Conservation (phyloP, 2,113 vertebrate genomes). For the Rhinogobius similis region DNA sequence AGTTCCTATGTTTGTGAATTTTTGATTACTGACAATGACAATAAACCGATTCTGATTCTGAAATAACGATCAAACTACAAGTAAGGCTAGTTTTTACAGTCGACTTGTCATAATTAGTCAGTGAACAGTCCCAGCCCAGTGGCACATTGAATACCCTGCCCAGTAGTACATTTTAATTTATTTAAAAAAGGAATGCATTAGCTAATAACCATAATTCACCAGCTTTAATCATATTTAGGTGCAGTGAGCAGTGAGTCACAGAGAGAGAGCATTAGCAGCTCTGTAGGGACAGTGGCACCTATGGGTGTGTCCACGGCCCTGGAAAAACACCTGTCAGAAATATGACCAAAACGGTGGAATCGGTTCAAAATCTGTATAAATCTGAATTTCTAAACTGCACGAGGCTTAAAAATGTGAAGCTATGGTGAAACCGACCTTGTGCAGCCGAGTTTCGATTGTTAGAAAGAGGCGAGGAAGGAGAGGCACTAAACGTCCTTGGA, state of each 20-base stretch:
- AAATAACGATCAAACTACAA: no score
- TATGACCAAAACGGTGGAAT: not conserved
- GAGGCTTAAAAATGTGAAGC: not conserved
- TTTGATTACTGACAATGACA: no score
- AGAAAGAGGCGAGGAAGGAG: constrained; percentile 16
- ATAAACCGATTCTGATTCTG: no score
- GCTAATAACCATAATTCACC: not conserved
- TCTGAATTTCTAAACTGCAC: not conserved
- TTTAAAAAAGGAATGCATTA: not conserved
- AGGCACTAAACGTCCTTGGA: constrained; percentile 10
- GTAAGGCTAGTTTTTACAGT: no score
- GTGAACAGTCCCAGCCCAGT: no score
- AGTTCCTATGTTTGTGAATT: no score
- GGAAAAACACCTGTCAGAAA: not conserved
- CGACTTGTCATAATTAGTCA: no score
- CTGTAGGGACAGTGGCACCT: not conserved
- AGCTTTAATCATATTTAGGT: not conserved
- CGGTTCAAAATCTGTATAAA: not conserved
- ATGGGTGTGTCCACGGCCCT: not conserved
- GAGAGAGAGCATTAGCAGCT: not conserved
- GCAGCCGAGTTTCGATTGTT: not conserved
- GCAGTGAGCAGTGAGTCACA: not conserved
- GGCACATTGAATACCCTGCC: no score
- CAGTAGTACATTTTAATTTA: no score
- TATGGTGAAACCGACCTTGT: not conserved